Percentiles rank a stretch among this genome's conserved stretches.
Conservation (phyloP, 92 coral and sea anemone species). For the Palythoa caribaeorum region DNA sequence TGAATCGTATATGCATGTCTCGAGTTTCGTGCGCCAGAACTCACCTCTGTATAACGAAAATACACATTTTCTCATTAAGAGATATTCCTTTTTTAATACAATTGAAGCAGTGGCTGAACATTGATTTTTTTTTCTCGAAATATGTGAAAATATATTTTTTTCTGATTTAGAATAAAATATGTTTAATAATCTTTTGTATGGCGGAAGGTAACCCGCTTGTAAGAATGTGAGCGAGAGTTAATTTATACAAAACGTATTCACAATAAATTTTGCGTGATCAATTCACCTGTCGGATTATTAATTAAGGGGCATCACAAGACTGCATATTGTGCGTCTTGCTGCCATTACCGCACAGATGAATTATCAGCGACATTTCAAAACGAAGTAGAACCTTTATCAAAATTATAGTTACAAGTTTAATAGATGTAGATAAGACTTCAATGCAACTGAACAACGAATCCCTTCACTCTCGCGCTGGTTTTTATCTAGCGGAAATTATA, state of each 20-base stretch:
- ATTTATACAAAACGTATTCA: conserved; percentile 19
- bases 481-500: background rate
- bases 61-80: background rate
- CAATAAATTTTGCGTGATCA: conserved; percentile 26
- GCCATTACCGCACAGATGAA: background rate
- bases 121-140: conserved; percentile 66
- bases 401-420: conserved; percentile 19
- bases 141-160: conserved; percentile 89
- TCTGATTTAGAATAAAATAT: conserved; percentile 89
- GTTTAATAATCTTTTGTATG: conserved; percentile 73
- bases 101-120: conserved; percentile 2
- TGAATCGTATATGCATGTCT: background rate
- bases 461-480: conserved; percentile 4
- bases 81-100: conserved; percentile 4
- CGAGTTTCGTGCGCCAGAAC: background rate
- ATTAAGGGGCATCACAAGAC: background rate
- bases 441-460: conserved; percentile 7
- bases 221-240: conserved; percentile 16
- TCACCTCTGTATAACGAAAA: background rate
- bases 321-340: background rate
- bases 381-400: conserved; percentile 42
- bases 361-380: conserved; percentile 27
- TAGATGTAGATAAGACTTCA: conserved; percentile 17
- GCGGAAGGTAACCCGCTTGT: conserved; percentile 9
- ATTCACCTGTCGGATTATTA: background rate